Evolutionary conservation across 1,140 invertebrate species (phyloP), one percentile per base, ranked within the genome.

Genomic region (Drosophila equinoxialis): DNA sequence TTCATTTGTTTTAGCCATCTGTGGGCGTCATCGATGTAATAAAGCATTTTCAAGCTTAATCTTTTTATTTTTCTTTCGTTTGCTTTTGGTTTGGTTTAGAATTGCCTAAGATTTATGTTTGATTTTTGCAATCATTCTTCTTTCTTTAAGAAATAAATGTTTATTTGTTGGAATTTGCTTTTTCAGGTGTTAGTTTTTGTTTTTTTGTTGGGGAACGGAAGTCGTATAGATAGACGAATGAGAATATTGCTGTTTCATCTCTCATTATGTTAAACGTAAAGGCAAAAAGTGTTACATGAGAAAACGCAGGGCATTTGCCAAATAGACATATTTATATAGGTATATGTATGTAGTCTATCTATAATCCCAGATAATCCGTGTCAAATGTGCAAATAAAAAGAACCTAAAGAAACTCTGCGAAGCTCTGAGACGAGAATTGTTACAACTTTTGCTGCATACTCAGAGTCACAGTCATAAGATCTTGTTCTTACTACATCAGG

Each of bases 101-200:
- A 65, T 68, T 66, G 45, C 33, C 26, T 6, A 57, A 83, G 83
- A 86, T 86, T 86, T 86, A 83, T 86, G 83, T 79, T 79, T 70
- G 70, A 86, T 87, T 87, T 86, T 86, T 87, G 84, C 83, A 86
- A 86, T 87, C 76, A 87, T 87, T 87, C 83, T 79, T 87, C 73
- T 60, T 63, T 69, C 72, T 39, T 26, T 62, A 63, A 86, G 30
- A 30, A 82, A 87, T 87, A 83, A 87, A 87, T 86, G 83, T 86
- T 87, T 87, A 71, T 81, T 79, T 77, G 70, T 66, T 77, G 62
- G 69, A 77, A 48, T 54, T 65, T 74, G 26, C 67, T 70, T 41
- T 65, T 70, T 61, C 48, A 42, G 37, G 45, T 65, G 59, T 48
- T 55, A 5, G 76, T 79, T 71, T 76, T 79, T 71, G n/a, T n/a